Conservation (phyloP, 1,140 invertebrate genomes). For the Lethrus apterus region DNA sequence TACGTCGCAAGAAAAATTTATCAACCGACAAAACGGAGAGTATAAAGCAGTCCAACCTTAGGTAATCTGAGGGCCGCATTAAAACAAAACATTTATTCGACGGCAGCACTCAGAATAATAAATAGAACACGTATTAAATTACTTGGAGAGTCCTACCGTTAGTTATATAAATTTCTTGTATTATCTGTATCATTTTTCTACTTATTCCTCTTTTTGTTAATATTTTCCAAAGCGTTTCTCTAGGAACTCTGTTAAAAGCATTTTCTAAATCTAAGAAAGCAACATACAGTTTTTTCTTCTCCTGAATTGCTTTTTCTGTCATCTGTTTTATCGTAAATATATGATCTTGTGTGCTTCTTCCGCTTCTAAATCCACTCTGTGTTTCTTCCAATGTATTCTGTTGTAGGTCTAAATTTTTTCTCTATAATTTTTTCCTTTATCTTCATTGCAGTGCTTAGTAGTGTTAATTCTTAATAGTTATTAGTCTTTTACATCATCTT, state of each 20-base stretch:
- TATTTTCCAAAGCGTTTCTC: background rate
- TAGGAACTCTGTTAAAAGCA: background rate
- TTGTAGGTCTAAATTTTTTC: background rate
- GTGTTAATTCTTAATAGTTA: conserved; percentile 4
- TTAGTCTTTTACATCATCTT: conserved; percentile 1
- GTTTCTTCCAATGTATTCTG: conserved; percentile 6
- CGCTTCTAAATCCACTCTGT: conserved; percentile 15
- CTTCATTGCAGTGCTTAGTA: background rate
- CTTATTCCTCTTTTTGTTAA: no score
- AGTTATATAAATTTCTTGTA: no score
- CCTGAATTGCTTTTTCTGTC: conserved; percentile 4
- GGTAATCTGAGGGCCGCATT: no score
- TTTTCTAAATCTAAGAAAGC: conserved; percentile 1
- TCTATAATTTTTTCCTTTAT: background rate
- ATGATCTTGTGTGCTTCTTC: conserved; percentile 10
- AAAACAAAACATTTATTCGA: no score
- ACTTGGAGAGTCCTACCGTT: no score
- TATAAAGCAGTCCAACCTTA: no score
- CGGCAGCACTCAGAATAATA: no score
- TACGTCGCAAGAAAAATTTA: no score
- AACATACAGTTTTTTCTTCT: background rate
- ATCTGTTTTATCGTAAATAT: conserved; percentile 16
- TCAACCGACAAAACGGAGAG: no score
- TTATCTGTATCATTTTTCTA: no score
- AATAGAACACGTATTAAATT: no score